Base-by-base conservation (phyloP, 2,113 vertebrate species). In the Thunnus thynnus region DNA sequence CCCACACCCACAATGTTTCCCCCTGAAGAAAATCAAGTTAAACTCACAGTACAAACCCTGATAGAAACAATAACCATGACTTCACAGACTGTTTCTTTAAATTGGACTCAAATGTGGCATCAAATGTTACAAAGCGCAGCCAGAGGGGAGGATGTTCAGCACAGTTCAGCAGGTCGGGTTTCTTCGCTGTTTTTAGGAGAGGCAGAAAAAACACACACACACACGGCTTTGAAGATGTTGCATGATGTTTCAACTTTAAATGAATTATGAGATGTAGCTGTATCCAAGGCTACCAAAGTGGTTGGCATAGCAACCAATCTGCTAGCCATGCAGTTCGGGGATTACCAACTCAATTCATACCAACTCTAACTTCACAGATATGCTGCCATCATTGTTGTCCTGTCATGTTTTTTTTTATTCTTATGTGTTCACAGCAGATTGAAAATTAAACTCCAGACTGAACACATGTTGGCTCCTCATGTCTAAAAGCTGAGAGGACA, bases 301-400 rank as follows among this genome's bases (percentile, higher is more conserved):
- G 71, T 86, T 51, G 75, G n/a, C 54, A 76, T 85, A 68, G 30
- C 80, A 85, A 87, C 87, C 18, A 9, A 18, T 66, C 8, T 63
- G 64, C 46, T 46, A 68, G 54, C 79, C 64, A 36, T 2, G 25
- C n/a, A 6, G 1, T 11, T 13, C 12, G 72, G 61, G 50, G 41
- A 69, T 75, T 67, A 51, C 69, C 20, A 58, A 5, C 27, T 30
- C 25, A 51, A 17, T 27, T 20, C 12, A 27, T 14, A 3, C 11
- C 18, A 61, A n/a, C 46, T 18, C n/a, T 17, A 48, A 51, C 46
- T 18, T 61, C 9, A 3, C 36, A 8, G 36, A 36, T 36, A 5
- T 36, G 36, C 36, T 36, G 36, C 36, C 36, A 36, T 36, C 36
- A 36, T 36, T 36, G 9, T 10, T 63, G 56, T 55, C 56, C 61